These are phyloP conservation scores for Esox niger DNA, from an alignment of 2,113 vertebrate genomes.

Conservation along the genomic window DNA sequence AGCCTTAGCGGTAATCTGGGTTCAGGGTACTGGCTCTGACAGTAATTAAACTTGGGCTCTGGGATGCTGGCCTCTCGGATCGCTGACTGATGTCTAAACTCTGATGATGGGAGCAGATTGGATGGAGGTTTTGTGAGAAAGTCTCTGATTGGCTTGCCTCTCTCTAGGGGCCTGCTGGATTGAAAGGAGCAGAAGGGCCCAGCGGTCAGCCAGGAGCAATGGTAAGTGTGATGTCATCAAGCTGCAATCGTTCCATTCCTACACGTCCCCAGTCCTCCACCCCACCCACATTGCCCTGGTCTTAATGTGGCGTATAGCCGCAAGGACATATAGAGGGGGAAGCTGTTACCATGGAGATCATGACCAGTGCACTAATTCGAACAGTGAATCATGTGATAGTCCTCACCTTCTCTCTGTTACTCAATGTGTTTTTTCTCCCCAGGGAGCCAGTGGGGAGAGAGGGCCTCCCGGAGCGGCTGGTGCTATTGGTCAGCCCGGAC, in stretches of 20 bases:
- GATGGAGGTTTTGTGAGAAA: background rate
- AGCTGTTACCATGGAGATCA: constrained; percentile 62
- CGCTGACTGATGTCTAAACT: too few species aligned
- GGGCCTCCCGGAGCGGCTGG: constrained; percentile 82
- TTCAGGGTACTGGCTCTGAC: too few species aligned
- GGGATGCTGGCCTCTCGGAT: background rate
- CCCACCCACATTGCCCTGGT: too few species aligned
- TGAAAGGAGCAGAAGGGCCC: constrained; percentile 88
- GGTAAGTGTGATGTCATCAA: constrained; percentile 71
- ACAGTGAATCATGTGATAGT: constrained; percentile 34
- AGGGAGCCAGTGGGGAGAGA: constrained; percentile 86
- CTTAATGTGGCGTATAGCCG: constrained; percentile 24
- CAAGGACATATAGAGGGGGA: constrained; percentile 22
- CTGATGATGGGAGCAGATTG: background rate
- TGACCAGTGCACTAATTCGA: constrained; percentile 44
- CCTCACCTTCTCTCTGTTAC: constrained; percentile 27
- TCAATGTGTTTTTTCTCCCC: constrained; percentile 22
- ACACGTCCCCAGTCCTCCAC: background rate
- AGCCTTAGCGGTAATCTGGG: too few species aligned
- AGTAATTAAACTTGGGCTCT: too few species aligned
- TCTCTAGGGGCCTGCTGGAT: constrained; percentile 78
- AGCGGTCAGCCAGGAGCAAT: constrained; percentile 72
- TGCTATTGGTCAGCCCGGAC: constrained; percentile 85
- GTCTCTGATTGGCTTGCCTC: constrained; percentile 6
- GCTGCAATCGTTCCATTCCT: background rate